A percentile compares a stretch with the other conserved stretches of the same genome.
Evolutionary conservation across 2,797 vertebrate species (phyloP).

Genomic region (Fringilla coelebs): DNA sequence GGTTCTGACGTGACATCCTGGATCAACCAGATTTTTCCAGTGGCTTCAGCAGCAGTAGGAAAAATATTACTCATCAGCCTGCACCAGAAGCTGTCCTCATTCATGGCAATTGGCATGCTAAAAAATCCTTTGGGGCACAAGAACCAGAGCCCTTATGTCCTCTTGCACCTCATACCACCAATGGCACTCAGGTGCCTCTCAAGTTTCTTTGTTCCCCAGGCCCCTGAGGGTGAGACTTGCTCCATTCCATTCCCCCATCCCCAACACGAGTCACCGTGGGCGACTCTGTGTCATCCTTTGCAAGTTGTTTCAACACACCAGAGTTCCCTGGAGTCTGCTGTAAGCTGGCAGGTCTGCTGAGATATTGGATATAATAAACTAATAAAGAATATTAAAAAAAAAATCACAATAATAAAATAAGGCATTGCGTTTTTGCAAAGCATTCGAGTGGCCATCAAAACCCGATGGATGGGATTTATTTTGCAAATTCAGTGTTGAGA

Average conservation of each 20-base stretch:
- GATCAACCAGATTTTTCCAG: conserved; percentile 51
- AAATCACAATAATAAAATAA: neutral
- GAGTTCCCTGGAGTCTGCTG: neutral
- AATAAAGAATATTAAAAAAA: neutral
- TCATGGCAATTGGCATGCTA: neutral
- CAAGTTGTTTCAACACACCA: neutral
- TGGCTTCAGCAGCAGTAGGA: conserved; percentile 10
- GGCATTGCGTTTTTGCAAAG: neutral
- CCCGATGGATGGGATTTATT: accelerated
- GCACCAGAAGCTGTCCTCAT: neutral
- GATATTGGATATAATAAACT: neutral
- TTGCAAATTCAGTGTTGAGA: neutral
- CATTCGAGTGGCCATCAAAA: neutral
- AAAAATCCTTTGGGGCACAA: neutral
- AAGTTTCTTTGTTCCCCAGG: neutral
- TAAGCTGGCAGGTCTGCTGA: neutral
- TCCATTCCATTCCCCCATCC: neutral
- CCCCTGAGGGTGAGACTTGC: neutral
- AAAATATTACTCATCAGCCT: neutral
- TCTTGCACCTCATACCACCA: neutral
- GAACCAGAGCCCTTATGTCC: neutral
- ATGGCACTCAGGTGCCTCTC: neutral
- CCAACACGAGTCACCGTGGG: neutral
- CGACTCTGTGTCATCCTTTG: neutral
- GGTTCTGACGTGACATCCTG: conserved; percentile 25